Base-by-base conservation (phyloP, 2,797 vertebrate species). In the Spea hammondii region DNA sequence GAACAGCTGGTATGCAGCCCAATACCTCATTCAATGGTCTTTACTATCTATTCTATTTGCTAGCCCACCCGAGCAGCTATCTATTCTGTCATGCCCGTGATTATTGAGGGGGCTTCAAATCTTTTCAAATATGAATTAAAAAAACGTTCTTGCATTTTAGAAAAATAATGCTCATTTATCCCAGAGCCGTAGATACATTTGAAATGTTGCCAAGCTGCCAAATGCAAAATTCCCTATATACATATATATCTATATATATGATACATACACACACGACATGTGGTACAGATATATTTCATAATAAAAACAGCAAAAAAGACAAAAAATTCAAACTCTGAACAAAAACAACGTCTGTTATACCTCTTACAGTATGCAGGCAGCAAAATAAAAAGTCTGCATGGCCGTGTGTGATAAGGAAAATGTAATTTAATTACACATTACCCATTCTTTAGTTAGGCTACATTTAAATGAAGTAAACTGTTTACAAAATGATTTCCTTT, bases 391-490 rank as follows among this genome's bases (percentile, higher is more conserved):
- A 78, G 87, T 86, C 89, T 87, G 89, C 88, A 90, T 93, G 91
- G 89, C 85, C 86, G 89, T 85, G 77, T 81, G 88, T 84, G 93
- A 95, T 94, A 95, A 94, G 84, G 80, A 89, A 87, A 90, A 88
- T 89, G 90, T 92, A 92, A 94, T 94, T 92, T 91, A 93, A 96
- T 95, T 95, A 94, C 89, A 85, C 84, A 87, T 85, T 86, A 46
- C 84, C 86, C 89, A 86, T 85, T 91, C 85, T 90, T 92, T 84
- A 93, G 91, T 90, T 90, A 85, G 88, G 83, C 84, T 86, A 86
- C 85, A 89, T 87, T 88, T 85, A 87, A 86, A 90, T 88, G 84
- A 84, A 89, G 85, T 74, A 82, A 85, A 75, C 72, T 75, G 69
- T 70, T 80, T 80, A 65, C 57, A 75, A 71, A 80, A 75, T 65